Base-by-base conservation (phyloP, 2,797 vertebrate species). In the Diglossa cyanea region DNA sequence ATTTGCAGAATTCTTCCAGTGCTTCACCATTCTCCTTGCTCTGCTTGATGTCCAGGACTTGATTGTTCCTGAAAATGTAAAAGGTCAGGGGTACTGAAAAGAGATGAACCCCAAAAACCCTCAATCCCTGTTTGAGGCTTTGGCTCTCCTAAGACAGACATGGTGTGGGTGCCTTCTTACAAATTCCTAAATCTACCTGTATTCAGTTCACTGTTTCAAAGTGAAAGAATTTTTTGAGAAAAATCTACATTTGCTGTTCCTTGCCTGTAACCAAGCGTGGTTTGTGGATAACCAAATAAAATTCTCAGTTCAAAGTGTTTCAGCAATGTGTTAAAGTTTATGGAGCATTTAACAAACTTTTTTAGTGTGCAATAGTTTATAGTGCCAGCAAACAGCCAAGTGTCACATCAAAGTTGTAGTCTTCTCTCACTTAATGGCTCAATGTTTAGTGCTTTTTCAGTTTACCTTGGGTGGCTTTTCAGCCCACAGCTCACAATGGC, bases 341-440 rank as follows among this genome's bases (percentile, higher is more conserved):
- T 94, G 94, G 93, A 89, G 92, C 94, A 33, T 97, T 96, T 95
- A 96, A 95, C 93, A 93, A 96, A 96, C 91, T 94, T 96, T 94
- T 95, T 94, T 91, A 93, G 75, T 78, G 86, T 37, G 72, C 84
- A 17, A 1, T 88, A n/a, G 58, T 92, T 96, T 90, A 90, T 71
- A 54, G 82, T 70, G 72, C 73, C 83, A 88, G 91, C 81, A 24
- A 85, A 79, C 88, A 82, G 83, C 90, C 78, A 48, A 85, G 93
- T 88, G 79, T 73, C 80, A 72, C 95, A 79, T 92, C 92, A 37
- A 66, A 95, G 74, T 50, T 89, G 84, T 18, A 40, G 87, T 11
- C 62, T 90, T 90, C 77, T 74, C 63, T 90, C 78, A 25, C 87
- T 76, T 83, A 67, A 81, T 74, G 63, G 81, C 63, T 66, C 60